Evolutionary conservation across 1,140 invertebrate species (phyloP).

Genomic region (Bombus consobrinus): DNA sequence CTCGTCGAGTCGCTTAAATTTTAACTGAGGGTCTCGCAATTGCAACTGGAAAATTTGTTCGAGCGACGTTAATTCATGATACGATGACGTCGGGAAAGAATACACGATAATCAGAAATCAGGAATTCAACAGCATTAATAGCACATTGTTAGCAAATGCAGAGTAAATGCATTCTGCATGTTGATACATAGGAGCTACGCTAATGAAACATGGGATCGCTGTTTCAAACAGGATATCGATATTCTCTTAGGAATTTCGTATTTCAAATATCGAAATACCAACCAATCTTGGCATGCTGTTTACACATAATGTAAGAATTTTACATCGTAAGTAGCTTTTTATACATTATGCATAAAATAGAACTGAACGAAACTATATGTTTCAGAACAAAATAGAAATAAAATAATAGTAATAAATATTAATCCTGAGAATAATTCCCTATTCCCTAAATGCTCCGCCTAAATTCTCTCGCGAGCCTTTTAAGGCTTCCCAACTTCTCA

Average conservation of each 20-base stretch:
- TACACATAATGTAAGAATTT: not conserved
- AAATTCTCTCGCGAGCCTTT: not conserved
- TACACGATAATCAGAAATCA: not conserved
- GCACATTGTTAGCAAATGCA: not conserved
- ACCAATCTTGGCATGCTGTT: not conserved
- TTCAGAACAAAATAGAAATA: not conserved
- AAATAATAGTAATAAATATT: not conserved
- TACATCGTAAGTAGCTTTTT: not conserved
- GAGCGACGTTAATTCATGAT: no score
- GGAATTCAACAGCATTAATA: not conserved
- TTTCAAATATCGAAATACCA: not conserved
- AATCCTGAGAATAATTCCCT: not conserved
- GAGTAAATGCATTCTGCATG: not conserved
- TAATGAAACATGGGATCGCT: conserved; percentile 11
- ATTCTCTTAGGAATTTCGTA: not conserved
- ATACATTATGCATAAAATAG: no score
- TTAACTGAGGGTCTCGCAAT: not conserved
- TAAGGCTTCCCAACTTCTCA: not conserved
- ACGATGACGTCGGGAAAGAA: not conserved
- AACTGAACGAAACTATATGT: not conserved
- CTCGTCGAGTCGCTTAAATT: not conserved
- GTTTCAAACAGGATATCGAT: no score
- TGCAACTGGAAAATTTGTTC: not conserved
- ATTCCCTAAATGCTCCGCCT: not conserved
- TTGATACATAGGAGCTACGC: not conserved